Conservation (phyloP, 2,113 vertebrate species). For the Callopanchax toddi region DNA sequence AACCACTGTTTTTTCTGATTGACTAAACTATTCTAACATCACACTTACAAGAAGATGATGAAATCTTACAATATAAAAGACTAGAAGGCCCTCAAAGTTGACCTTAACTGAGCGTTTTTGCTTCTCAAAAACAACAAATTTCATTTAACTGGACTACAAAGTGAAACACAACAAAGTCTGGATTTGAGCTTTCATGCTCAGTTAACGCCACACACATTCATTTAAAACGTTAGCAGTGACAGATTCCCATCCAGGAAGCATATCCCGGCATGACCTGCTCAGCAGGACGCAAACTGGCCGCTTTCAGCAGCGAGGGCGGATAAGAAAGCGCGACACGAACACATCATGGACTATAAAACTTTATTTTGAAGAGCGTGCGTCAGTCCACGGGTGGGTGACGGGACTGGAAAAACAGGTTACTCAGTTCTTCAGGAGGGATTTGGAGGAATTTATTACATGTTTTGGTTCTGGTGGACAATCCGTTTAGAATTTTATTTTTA, state of each 20-base stretch:
- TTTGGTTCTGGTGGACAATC: not conserved
- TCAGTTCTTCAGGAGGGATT: not conserved
- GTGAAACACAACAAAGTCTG: constrained; percentile 2
- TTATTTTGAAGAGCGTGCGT: constrained; percentile 30
- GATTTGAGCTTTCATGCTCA: constrained; percentile 20
- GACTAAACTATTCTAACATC: too few relatives aligned
- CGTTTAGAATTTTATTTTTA: constrained; percentile 26
- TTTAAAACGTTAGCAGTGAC: constrained; percentile 8
- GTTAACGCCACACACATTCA: constrained; percentile 6
- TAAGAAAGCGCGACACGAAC: constrained; percentile 4
- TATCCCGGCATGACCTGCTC: constrained; percentile 12
- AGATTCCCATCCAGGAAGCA: constrained; percentile 4
- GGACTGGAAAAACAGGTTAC: constrained; percentile 21
- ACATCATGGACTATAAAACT: constrained; percentile 32
- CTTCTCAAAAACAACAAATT: not conserved
- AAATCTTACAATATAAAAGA: too few relatives aligned
- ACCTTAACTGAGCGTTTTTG: not conserved
- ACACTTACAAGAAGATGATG: too few relatives aligned
- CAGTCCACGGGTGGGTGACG: constrained; percentile 23
- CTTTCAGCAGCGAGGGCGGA: constrained; percentile 18
- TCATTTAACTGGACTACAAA: constrained; percentile 8
- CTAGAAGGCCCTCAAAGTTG: too few relatives aligned
- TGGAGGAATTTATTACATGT: not conserved
- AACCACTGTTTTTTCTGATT: too few relatives aligned
- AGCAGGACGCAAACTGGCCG: constrained; percentile 22